Evolutionary conservation across 1,140 invertebrate species (phyloP), one percentile per base, ranked within the genome.

Genomic region (Tribolium madens): DNA sequence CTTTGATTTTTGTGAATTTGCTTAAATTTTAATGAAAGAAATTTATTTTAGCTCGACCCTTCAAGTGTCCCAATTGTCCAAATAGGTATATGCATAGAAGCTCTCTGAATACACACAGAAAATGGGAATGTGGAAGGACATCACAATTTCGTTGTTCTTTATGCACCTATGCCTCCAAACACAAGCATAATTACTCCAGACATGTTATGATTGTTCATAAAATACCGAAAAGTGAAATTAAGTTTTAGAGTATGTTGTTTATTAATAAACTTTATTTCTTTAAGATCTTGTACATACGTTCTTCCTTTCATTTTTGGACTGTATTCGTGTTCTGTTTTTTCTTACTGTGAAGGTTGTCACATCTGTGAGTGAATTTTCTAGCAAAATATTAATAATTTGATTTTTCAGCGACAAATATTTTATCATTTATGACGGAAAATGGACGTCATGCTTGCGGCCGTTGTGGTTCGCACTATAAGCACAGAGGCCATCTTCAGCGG

Each of bases 61-160:
- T 17, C 52, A 85, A 86, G 21, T 82, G 81, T 50, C 75, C 79
- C 5, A 82, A 78, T 14, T 82, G 81, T 64, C 60, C 64, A 15
- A 77, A 78, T 2, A 76, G 76, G 0, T 83, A 81, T 42, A 81
- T 81, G 26, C 79, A 81, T 46, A 83, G 79, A 70, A 79, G 87
- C 13, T 89, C 88, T 53, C 77, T 90, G 6, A 88, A 87, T 31
- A 84, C 87, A 5, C 89, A 90, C 75, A 83, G 88, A 21, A 86
- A 82, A 72, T 89, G 88, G 78, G 88, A 89, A 52, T 89, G 89
- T 60, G 88, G 88, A 1, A 85, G 87, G 0, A 3, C 83, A 9
- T 86, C 86, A 0, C 81, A 82, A 31, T 87, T 88, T 75, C 83
- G 84, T 12, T 89, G 89, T 76, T 84, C 84, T 0, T 82, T 85